Percentiles rank a stretch among this genome's conserved stretches.
These are phyloP conservation scores for Hycleus cichorii DNA, from an alignment of 1,140 invertebrate genomes.

Conservation along the genomic window DNA sequence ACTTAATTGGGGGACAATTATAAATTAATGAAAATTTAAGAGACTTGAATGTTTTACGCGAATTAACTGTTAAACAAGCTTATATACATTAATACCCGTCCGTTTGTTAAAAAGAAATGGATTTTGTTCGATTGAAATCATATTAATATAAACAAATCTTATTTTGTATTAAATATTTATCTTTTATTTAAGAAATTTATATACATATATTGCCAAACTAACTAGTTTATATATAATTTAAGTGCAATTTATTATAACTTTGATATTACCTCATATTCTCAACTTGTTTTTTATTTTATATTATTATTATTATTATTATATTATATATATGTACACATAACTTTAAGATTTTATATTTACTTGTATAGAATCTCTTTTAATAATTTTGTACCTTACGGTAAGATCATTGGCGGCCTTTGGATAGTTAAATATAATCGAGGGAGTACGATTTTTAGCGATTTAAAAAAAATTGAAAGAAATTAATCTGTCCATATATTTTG, in stretches of 20 bases:
- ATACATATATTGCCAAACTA: conserved; percentile 27
- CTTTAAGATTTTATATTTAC: conserved; percentile 7
- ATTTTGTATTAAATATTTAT: conserved; percentile 19
- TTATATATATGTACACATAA: conserved; percentile 13
- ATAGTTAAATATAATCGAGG: conserved; percentile 13
- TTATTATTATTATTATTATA: conserved; percentile 9
- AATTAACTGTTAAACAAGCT: too few species aligned
- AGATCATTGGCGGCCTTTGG: conserved; percentile 15
- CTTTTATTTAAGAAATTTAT: conserved; percentile 2
- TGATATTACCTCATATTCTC: conserved; percentile 34
- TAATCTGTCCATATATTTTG: too few species aligned
- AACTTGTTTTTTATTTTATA: conserved; percentile 25
- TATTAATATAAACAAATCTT: conserved; percentile 6
- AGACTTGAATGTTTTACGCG: too few species aligned
- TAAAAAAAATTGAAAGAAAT: too few species aligned
- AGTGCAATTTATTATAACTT: conserved; percentile 32
- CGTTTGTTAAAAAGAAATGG: background rate
- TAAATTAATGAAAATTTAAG: too few species aligned
- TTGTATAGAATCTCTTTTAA: conserved; percentile 24
- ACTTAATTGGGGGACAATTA: too few species aligned
- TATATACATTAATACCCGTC: conserved; percentile 7
- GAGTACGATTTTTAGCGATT: too few species aligned
- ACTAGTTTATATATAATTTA: conserved; percentile 26
- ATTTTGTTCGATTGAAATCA: too few species aligned
- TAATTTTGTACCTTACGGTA: conserved; percentile 18